phyloP scores from a whole-genome alignment of 2,113 vertebrate species.

The Hipposideros armiger region DNA sequence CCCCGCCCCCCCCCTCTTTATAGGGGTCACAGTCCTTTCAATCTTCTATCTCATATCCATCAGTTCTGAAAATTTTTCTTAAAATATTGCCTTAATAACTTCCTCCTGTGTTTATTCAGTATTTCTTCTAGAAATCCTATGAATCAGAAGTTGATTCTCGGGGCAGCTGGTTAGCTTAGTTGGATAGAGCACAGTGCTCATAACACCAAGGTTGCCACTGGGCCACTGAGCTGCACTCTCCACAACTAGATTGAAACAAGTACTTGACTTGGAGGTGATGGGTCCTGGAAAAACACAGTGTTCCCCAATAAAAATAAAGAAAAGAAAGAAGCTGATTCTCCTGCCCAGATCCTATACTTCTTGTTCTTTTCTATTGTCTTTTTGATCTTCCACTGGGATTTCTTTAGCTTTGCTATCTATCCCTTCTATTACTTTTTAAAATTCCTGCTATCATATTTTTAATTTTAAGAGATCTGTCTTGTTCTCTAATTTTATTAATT shows the following conservation, averaged over 20 bases:
- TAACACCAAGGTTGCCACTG: too few species aligned
- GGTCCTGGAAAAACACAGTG: too few species aligned
- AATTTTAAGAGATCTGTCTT: background rate
- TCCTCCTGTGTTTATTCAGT: background rate
- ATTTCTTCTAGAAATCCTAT: background rate
- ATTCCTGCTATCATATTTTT: background rate
- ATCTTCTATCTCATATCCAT: background rate
- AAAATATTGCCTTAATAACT: background rate
- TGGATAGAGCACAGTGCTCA: too few species aligned
- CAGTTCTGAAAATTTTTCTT: background rate
- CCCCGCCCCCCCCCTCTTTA: background rate
- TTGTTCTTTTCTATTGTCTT: background rate
- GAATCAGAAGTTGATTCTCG: background rate
- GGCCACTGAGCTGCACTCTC: too few species aligned
- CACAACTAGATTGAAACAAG: too few species aligned
- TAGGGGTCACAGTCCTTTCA: background rate
- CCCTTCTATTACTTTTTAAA: background rate
- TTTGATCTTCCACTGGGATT: constrained; percentile 1
- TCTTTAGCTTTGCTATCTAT: background rate
- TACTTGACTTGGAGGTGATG: too few species aligned
- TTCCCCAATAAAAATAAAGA: too few species aligned
- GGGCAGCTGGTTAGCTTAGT: too few species aligned
- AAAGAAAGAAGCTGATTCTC: background rate
- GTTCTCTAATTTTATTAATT: constrained; percentile 21
- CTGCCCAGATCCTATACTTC: background rate